phyloP scores from a whole-genome alignment of 1,140 invertebrate genomes.

The Drosophila dunni region DNA sequence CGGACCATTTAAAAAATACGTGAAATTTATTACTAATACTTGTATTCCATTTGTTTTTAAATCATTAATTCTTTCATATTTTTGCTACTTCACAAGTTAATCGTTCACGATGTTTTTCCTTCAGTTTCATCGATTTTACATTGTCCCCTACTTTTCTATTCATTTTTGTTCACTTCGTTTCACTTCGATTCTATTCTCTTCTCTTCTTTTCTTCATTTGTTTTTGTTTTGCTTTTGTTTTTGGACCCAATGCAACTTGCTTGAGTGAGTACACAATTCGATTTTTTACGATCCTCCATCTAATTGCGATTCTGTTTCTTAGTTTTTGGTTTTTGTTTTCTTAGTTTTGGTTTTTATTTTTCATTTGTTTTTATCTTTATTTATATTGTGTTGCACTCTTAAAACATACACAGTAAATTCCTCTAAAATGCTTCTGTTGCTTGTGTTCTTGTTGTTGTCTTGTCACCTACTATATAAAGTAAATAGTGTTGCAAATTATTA shows the following conservation, averaged over 20 bases:
- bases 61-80: constrained; percentile 26
- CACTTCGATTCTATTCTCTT: constrained; percentile 18
- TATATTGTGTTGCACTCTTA: constrained; percentile 52
- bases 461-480: constrained; percentile 81
- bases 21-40: constrained; percentile 49
- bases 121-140: background rate
- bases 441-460: constrained; percentile 62
- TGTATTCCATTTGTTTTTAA: constrained; percentile 3
- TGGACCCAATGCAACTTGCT: constrained; percentile 77
- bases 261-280: constrained; percentile 53
- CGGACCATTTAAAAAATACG: constrained; percentile 75
- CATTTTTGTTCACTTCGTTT: background rate
- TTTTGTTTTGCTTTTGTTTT: constrained; percentile 34
- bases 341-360: constrained; percentile 33
- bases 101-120: constrained; percentile 46
- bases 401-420: constrained; percentile 77
- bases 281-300: constrained; percentile 47
- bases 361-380: constrained; percentile 14
- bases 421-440: constrained; percentile 79
- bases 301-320: constrained; percentile 52
- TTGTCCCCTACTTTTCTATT: background rate
- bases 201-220: constrained; percentile 14
- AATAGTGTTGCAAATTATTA: constrained; percentile 74
- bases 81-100: constrained; percentile 47
- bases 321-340: background rate